phyloP scores from a whole-genome alignment of 2,888 invertebrate species.

The Lottia gigantea region DNA sequence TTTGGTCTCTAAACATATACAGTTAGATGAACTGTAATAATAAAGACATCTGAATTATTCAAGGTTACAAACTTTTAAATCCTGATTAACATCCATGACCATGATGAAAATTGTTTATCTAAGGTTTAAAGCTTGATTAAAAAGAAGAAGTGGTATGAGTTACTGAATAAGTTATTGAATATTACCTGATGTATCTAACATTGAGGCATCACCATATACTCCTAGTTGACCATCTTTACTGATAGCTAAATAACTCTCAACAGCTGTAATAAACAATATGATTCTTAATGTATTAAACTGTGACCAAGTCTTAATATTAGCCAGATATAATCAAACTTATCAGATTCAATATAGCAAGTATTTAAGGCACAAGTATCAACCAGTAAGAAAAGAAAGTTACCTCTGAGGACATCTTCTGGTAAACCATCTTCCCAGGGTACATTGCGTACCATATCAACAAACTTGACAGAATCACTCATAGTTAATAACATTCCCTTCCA shows the following conservation, averaged over 20 bases:
- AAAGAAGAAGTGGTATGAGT: background rate
- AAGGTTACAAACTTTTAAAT: background rate
- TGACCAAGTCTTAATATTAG: too few relatives aligned
- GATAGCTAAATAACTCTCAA: slow-evolving; percentile 65
- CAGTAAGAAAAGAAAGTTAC: slow-evolving; percentile 43
- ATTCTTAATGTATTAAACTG: too few relatives aligned
- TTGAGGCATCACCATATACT: slow-evolving; percentile 65
- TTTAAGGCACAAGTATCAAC: too few relatives aligned
- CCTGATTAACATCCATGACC: too few relatives aligned
- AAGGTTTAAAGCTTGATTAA: too few relatives aligned
- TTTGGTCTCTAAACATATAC: too few relatives aligned
- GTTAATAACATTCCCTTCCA: slow-evolving; percentile 67
- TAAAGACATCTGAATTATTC: too few relatives aligned
- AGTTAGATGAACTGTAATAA: too few relatives aligned
- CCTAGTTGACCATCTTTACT: slow-evolving; percentile 65
- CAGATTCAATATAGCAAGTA: too few relatives aligned
- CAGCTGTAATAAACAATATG: slow-evolving; percentile 51
- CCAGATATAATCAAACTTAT: too few relatives aligned
- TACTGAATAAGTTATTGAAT: background rate
- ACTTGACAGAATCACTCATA: slow-evolving; percentile 65
- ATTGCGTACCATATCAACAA: slow-evolving; percentile 68
- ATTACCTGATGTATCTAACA: slow-evolving; percentile 64
- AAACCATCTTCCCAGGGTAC: slow-evolving; percentile 68
- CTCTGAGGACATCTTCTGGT: slow-evolving; percentile 58
- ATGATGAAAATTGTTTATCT: too few relatives aligned